Conservation (phyloP, 2,113 vertebrate genomes). For the Lagopus muta region DNA sequence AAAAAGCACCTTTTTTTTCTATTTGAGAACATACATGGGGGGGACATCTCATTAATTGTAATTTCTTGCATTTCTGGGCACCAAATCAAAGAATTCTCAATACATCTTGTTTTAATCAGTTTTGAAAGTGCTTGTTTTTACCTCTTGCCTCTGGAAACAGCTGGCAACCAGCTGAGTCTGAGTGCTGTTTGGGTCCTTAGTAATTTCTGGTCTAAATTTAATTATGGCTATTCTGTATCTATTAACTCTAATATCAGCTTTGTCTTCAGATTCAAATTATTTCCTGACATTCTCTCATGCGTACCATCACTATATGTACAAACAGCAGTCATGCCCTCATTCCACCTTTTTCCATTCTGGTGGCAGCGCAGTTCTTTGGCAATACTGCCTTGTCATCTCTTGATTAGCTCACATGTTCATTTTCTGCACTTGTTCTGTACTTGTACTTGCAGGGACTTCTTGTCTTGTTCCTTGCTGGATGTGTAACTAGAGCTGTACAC, state of each 20-base stretch:
- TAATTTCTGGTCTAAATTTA: background rate
- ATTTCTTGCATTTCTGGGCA: background rate
- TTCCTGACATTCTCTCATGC: background rate
- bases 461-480: background rate
- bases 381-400: background rate
- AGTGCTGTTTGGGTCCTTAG: background rate
- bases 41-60: rapidly evolving
- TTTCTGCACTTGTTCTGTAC: background rate
- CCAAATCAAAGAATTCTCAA: rapidly evolving
- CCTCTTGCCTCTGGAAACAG: background rate
- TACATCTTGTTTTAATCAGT: background rate
- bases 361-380: background rate
- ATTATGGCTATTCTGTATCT: background rate
- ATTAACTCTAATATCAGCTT: background rate
- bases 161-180: background rate
- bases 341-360: background rate
- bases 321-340: background rate
- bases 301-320: background rate
- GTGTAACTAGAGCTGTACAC: background rate
- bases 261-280: background rate
- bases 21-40: rapidly evolving
- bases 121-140: background rate
- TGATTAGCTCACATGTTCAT: background rate
- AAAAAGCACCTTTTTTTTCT: background rate
- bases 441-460: background rate